These are phyloP conservation scores for Sitta carolinensis DNA, from an alignment of 2,797 vertebrate species.

Conservation along the genomic window DNA sequence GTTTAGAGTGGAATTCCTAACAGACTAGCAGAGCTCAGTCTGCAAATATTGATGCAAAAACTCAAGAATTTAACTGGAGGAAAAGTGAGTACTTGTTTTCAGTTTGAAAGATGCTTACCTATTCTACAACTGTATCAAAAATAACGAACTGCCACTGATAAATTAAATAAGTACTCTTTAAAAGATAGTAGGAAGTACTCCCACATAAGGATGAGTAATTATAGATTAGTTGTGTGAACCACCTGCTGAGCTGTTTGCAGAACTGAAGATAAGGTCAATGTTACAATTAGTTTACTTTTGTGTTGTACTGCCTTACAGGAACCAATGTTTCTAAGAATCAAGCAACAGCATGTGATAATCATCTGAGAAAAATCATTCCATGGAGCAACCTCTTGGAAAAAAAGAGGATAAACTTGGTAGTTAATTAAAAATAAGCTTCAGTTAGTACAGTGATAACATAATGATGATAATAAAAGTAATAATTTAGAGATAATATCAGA, in stretches of 20 bases:
- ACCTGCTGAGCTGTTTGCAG: neutral
- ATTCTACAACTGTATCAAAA: neutral
- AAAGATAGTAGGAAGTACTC: neutral
- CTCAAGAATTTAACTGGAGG: neutral
- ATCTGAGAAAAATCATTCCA: neutral
- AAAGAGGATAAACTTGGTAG: neutral
- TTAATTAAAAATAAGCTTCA: neutral
- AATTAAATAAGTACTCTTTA: neutral
- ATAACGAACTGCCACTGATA: neutral
- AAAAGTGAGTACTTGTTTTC: neutral
- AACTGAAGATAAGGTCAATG: neutral
- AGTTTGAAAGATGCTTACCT: neutral
- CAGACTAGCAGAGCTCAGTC: neutral
- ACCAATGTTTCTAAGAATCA: neutral
- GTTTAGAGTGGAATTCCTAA: neutral
- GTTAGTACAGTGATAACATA: neutral
- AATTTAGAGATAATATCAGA: neutral
- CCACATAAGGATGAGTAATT: neutral
- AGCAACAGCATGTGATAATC: neutral
- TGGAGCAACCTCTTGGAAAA: neutral
- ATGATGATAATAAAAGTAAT: neutral
- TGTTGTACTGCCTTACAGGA: neutral
- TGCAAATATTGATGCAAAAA: neutral
- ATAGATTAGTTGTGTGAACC: neutral
- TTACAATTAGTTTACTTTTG: neutral